These are phyloP conservation scores for Propithecus deckenii DNA, from an alignment of 2,797 vertebrate genomes.

Conservation along the genomic window DNA sequence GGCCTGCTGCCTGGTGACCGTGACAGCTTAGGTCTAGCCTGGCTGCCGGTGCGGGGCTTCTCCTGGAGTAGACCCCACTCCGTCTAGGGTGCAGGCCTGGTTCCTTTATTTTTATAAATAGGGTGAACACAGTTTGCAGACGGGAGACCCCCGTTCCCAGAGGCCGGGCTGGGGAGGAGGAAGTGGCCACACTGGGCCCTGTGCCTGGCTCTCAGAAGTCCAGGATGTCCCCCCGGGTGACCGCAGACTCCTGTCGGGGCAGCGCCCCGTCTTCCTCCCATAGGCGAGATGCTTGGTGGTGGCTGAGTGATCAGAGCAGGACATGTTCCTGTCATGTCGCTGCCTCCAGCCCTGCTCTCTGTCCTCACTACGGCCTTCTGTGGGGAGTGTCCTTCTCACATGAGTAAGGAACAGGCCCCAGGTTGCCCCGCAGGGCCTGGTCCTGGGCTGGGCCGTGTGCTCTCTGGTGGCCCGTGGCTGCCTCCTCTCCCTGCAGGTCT, in stretches of 20 bases:
- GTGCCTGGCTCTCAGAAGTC: not conserved
- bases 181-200: rapidly evolving
- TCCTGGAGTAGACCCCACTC: not conserved
- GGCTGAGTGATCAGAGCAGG: not conserved
- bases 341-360: not conserved
- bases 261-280: not conserved
- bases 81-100: not conserved
- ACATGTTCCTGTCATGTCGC: rapidly evolving
- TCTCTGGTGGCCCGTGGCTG: rapidly evolving
- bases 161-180: not conserved
- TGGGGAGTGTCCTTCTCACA: not conserved
- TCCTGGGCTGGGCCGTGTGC: rapidly evolving
- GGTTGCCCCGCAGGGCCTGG: not conserved
- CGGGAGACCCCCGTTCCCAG: not conserved
- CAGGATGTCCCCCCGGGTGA: rapidly evolving
- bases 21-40: not conserved
- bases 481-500: rapidly evolving
- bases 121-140: not conserved
- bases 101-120: slow-evolving; percentile 42
- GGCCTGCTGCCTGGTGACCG: not conserved
- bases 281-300: rapidly evolving
- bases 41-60: not conserved
- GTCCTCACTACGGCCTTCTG: not conserved
- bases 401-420: not conserved
- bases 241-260: not conserved